Conservation (phyloP, 2,888 invertebrate species). For the Tholera decimalis region DNA sequence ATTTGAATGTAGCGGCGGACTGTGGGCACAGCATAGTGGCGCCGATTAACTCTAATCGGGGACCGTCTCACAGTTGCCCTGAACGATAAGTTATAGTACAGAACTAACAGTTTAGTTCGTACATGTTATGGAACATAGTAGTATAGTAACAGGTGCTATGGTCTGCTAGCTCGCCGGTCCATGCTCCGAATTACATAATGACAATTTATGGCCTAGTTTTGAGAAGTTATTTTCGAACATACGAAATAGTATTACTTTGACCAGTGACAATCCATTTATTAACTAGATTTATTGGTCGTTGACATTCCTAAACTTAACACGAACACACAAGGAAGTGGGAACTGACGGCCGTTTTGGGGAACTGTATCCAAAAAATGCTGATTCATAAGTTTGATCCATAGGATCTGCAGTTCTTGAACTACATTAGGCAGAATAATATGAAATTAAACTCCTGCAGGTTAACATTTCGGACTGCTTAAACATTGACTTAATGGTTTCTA, state of each 20-base stretch:
- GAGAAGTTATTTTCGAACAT: conserved; percentile 34
- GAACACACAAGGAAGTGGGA: not conserved
- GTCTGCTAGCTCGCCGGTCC: conserved; percentile 35
- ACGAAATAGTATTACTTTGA: conserved; percentile 16
- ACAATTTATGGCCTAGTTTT: conserved; percentile 33
- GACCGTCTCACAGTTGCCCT: conserved; percentile 10
- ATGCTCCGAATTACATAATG: conserved; percentile 38
- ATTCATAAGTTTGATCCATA: not conserved
- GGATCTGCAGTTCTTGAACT: not conserved
- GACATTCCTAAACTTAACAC: not conserved
- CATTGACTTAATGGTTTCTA: conserved; percentile 22
- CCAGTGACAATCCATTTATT: conserved; percentile 25
- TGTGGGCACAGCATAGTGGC: conserved; percentile 15
- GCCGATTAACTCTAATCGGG: conserved; percentile 9
- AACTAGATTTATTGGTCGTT: conserved; percentile 18
- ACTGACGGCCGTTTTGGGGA: not conserved
- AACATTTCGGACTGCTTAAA: conserved; percentile 1
- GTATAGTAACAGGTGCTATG: conserved; percentile 35
- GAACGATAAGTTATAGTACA: conserved; percentile 25
- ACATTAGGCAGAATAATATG: not conserved
- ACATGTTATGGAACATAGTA: conserved; percentile 38
- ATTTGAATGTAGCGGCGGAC: conserved; percentile 31
- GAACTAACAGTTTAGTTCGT: conserved; percentile 9
- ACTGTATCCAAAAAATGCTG: conserved; percentile 18
- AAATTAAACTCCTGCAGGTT: conserved; percentile 6